phyloP scores from a whole-genome alignment of 2,888 invertebrate genomes.

The Drosophila basisetae region DNA sequence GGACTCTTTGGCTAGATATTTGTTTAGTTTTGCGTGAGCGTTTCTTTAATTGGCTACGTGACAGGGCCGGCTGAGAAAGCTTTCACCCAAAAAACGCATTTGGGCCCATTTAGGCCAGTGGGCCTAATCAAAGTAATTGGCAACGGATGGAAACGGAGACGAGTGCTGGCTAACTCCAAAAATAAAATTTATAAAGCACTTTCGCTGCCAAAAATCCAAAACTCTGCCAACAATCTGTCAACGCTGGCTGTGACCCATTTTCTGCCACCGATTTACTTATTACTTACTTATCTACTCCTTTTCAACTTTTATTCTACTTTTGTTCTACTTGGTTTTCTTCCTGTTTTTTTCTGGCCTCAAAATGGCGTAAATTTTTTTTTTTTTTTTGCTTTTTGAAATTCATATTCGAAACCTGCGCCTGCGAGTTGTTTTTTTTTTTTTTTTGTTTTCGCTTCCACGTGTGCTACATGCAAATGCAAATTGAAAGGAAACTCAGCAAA shows the following conservation, averaged over 20 bases:
- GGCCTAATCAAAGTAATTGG: slow-evolving; percentile 56
- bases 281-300: background rate
- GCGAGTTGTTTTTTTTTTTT: slow-evolving; percentile 15
- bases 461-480: slow-evolving; percentile 54
- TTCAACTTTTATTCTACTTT: background rate
- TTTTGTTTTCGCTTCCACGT: slow-evolving; percentile 31
- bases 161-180: slow-evolving; percentile 10
- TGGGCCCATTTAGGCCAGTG: slow-evolving; percentile 21
- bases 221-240: slow-evolving; percentile 23
- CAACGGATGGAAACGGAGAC: slow-evolving; percentile 15
- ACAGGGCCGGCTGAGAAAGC: slow-evolving; percentile 37
- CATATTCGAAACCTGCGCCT: slow-evolving; percentile 48
- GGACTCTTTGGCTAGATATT: slow-evolving; percentile 36
- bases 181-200: slow-evolving; percentile 34
- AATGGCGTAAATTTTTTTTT: slow-evolving; percentile 63
- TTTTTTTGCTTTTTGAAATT: slow-evolving; percentile 29
- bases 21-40: slow-evolving; percentile 63
- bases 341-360: slow-evolving; percentile 31
- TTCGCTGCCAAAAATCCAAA: slow-evolving; percentile 30
- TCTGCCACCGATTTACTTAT: slow-evolving; percentile 5
- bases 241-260: slow-evolving; percentile 42
- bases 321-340: slow-evolving; percentile 21
- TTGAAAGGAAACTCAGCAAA: slow-evolving; percentile 9
- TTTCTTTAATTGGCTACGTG: slow-evolving; percentile 69
- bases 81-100: slow-evolving; percentile 43